These are phyloP conservation scores for Rhabdomys pumilio DNA, from an alignment of 2,797 vertebrate genomes.

Conservation along the genomic window DNA sequence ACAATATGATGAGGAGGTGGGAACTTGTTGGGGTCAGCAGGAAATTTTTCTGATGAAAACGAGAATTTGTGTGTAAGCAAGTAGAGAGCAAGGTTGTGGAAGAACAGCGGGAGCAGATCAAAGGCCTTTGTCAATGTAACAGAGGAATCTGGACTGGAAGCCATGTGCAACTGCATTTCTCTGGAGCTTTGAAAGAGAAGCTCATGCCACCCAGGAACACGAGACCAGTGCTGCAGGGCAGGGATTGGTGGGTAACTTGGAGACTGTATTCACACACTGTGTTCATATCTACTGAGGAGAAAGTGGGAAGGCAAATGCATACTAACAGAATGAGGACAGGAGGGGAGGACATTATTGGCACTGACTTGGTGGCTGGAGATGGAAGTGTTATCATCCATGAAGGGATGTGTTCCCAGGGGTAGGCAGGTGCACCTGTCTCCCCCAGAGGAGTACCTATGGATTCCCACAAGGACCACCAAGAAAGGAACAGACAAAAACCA, in stretches of 20 bases:
- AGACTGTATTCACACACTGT: neutral
- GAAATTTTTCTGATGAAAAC: neutral
- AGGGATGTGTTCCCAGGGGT: neutral
- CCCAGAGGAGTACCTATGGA: neutral
- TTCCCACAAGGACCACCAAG: neutral
- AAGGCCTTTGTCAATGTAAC: neutral
- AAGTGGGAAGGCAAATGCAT: neutral
- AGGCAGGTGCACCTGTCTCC: neutral
- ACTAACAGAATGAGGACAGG: neutral
- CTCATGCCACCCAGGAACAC: neutral
- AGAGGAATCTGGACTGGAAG: neutral
- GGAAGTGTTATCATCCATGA: neutral
- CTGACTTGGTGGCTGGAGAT: neutral
- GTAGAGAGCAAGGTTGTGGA: neutral
- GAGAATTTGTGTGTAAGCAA: neutral
- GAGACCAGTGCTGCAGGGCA: neutral
- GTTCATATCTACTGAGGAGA: neutral
- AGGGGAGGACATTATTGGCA: neutral
- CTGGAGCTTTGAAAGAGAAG: neutral
- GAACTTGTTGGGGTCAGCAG: neutral
- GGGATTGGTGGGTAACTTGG: neutral
- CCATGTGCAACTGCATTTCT: neutral
- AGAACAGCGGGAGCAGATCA: neutral
- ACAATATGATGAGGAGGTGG: neutral
- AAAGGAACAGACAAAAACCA: conserved; percentile 31